Evolutionary conservation across 64 coral and sea anemone species (phyloP).

Genomic region (Exaiptasia diaphana): DNA sequence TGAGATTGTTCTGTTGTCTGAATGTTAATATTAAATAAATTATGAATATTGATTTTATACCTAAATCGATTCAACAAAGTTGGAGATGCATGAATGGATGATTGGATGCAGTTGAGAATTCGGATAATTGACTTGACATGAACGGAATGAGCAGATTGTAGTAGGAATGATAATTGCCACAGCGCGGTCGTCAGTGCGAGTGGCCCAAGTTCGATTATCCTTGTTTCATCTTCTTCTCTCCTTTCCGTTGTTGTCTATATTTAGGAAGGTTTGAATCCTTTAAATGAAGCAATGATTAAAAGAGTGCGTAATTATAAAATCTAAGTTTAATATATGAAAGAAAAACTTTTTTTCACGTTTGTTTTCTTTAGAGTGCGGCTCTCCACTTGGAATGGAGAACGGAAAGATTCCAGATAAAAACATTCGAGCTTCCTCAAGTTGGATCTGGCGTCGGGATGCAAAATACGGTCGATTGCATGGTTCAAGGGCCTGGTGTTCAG

Average conservation of each 20-base stretch:
- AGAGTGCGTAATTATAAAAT: neutral
- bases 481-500: constrained; percentile 1
- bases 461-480: constrained; percentile 14
- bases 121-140: no score
- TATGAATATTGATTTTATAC: no score
- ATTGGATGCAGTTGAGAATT: no score
- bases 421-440: neutral
- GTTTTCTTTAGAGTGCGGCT: constrained; percentile 14
- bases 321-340: neutral
- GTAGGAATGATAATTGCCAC: no score
- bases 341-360: neutral
- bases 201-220: no score
- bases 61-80: no score
- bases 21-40: no score
- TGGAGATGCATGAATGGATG: no score
- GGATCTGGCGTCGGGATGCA: neutral
- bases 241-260: neutral
- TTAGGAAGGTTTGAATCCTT: neutral
- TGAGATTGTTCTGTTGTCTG: no score
- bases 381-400: constrained; percentile 27
- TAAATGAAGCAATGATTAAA: neutral
- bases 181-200: no score
- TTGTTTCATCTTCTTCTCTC: neutral
- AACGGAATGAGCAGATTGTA: no score
- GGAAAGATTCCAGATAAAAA: neutral